Conservation (phyloP, 2,888 invertebrate species). For the Orthonychiurus folsomi region DNA sequence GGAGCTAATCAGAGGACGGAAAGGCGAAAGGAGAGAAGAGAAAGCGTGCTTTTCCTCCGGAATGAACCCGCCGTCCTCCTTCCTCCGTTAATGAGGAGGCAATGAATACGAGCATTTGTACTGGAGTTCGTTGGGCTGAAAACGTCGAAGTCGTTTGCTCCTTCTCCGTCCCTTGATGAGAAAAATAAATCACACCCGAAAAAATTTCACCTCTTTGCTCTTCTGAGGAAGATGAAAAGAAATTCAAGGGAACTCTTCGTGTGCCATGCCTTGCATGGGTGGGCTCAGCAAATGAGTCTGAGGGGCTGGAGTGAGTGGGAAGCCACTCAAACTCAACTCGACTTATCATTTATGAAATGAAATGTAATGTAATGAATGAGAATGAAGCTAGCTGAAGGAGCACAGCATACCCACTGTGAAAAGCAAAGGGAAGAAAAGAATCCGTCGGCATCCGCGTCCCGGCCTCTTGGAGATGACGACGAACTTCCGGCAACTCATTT, state of each 20-base stretch:
- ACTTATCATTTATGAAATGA: not conserved
- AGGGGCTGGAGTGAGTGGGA: not conserved
- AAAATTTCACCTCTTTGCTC: conserved; percentile 5
- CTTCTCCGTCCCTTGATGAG: conserved; percentile 19
- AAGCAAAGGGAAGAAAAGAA: not conserved
- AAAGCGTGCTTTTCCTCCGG: not conserved
- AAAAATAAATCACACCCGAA: conserved; percentile 22
- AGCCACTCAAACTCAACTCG: conserved; percentile 1
- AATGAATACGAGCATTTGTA: conserved; percentile 22
- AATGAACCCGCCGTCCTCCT: not conserved
- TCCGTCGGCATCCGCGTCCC: too few species aligned
- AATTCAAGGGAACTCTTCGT: too few species aligned
- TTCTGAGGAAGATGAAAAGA: not conserved
- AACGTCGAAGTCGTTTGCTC: not conserved
- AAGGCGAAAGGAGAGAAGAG: conserved; percentile 7
- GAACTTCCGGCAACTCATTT: not conserved
- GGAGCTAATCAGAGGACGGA: conserved; percentile 23
- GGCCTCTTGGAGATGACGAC: too few species aligned
- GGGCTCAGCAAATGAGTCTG: not conserved
- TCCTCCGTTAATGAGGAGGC: conserved; percentile 22
- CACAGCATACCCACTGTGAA: not conserved
- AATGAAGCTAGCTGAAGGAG: not conserved
- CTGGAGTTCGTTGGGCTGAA: not conserved
- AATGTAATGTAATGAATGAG: conserved; percentile 1
- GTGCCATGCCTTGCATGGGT: not conserved